Base-by-base conservation (phyloP, 2,113 vertebrate genomes). In the Paralichthys olivaceus region DNA sequence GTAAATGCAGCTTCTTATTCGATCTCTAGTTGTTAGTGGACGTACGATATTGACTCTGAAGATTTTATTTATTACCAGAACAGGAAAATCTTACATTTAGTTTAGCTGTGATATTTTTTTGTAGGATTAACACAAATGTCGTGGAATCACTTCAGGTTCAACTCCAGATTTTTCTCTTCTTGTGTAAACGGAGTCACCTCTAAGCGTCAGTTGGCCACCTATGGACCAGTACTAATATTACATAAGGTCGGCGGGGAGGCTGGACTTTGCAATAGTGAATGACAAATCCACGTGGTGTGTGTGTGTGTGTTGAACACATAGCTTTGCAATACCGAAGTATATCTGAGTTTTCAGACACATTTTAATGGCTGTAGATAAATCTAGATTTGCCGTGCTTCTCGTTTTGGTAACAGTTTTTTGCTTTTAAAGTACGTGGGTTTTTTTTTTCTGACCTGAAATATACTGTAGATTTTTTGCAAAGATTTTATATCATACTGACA, bases 391-490 rank as follows among this genome's bases (percentile, higher is more conserved):
- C 61, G 87, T 56, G 89, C 77, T 92, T 84, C 64, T 85, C 56
- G 83, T 85, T 91, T 90, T 92, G 79, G 84, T 92, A 79, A 87
- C 61, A 72, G 75, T 81, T 91, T 77, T 85, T 75, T 84, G 83
- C 90, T 92, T 90, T 73, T 53, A 71, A 82, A 63, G 32, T 84
- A 77, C 79, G 82, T 92, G 79, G 49, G 69, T 79, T 90, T 84
- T 81, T 74, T 88, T 84, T 59, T 60, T 49, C 77, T 76, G 87
- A 93, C 75, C 78, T 89, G 75, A 89, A 90, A 92, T 83, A 90
- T 82, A 90, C 83, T 87, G 84, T 88, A 93, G 80, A 94, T 91
- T 94, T n/a, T 47, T 94, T 93, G 82, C 89, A 84, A 91, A 55
- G 85, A 86, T 93, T 95, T 94, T 94, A 81, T 93, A 94, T 94